Evolutionary conservation across 2,797 vertebrate species (phyloP), one percentile per base, ranked within the genome.

Genomic region (Tolypeutes matacus): DNA sequence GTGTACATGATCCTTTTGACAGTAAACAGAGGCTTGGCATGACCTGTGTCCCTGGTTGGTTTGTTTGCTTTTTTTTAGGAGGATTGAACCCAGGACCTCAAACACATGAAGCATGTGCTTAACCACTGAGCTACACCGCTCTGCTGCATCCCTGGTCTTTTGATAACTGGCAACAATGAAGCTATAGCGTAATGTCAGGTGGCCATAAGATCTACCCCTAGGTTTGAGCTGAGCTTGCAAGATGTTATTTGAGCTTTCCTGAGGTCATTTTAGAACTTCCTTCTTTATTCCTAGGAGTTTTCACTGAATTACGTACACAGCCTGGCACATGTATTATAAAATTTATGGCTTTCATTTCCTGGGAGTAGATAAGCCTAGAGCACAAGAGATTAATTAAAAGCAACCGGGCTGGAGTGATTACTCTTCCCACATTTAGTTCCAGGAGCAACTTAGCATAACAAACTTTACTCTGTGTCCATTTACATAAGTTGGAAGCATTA

Each of bases 301-400:
- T 96, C 96, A 96, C 93, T 60, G 67, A 84, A 93, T 97, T 95
- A 97, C 96, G 95, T 94, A 92, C 91, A 70, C 34, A 29, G 25
- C 95, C 96, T 97, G 97, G 97, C 95, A 81, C 82, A 89, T 0
- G 7, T 21, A 51, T 69, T 88, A 39, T 53, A 62, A 92, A 93
- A 93, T 94, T 91, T 94, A 96, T 80, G 93, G 86, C 87, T 97
- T 92, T 96, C 36, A 84, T 97, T 97, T 96, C 95, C 94, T 91
- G 56, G 51, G 75, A 95, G 80, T 36, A 92, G 92, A 96, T 96
- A 97, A 97, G 75, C 39, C 70, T 89, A 49, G 60, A 95, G 73
- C 95, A 96, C 62, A 96, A 77, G 95, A 93, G 91, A 96, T 81
- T 96, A 96, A 96, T 97, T 95, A 82, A 87, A 96, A 95, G 93